phyloP scores from a whole-genome alignment of 2,797 vertebrate genomes.

The Galaxias olidus region DNA sequence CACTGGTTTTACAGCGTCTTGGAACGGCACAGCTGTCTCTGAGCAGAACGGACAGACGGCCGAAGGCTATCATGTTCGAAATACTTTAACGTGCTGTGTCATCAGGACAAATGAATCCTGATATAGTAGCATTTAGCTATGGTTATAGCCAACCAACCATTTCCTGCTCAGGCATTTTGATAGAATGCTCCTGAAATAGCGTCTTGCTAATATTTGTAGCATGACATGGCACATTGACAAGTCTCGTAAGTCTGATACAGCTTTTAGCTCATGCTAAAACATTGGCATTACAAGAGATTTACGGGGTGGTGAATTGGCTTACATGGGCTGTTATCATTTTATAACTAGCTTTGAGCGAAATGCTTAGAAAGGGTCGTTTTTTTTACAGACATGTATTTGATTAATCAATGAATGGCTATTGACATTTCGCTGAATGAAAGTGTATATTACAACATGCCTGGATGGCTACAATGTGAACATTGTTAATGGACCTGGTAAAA shows the following conservation, averaged over 20 bases:
- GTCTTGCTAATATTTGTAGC: not conserved
- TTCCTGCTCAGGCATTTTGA: not conserved
- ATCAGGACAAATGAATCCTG: not conserved
- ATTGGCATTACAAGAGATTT: too few species aligned
- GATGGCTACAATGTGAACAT: too few species aligned
- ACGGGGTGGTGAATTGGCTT: too few species aligned
- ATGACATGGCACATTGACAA: not conserved
- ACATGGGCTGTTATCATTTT: too few species aligned
- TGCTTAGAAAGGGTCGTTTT: too few species aligned
- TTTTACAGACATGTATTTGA: too few species aligned
- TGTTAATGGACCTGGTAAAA: not conserved
- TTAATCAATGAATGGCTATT: not conserved
- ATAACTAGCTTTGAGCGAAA: too few species aligned
- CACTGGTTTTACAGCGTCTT: not conserved
- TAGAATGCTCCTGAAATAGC: not conserved
- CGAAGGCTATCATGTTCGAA: not conserved
- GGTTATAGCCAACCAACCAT: not conserved
- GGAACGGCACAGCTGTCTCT: constrained; percentile 10
- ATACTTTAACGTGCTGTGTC: not conserved
- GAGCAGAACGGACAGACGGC: constrained; percentile 7
- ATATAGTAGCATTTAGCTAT: not conserved
- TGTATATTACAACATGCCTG: not conserved
- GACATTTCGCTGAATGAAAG: not conserved
- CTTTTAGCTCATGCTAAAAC: not conserved
- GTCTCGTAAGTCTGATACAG: not conserved